These are phyloP conservation scores for Drosophila longiperda DNA, from an alignment of 2,888 invertebrate species.

Conservation along the genomic window DNA sequence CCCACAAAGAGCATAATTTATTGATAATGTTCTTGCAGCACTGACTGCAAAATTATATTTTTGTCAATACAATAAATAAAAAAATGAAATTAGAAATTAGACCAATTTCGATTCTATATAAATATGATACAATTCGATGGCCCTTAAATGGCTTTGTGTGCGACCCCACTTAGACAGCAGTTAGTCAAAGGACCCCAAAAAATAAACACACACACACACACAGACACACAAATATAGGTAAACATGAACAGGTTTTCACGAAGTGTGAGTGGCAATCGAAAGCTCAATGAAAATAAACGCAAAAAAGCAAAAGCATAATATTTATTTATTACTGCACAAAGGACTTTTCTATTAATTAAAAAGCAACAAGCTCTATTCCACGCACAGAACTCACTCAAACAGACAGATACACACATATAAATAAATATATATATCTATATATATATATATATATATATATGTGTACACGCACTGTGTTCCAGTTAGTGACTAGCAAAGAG, in stretches of 20 bases:
- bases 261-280: constrained; percentile 53
- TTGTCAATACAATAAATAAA: not conserved
- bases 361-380: constrained; percentile 79
- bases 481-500: constrained; percentile 44
- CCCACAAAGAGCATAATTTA: constrained; percentile 33
- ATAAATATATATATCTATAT: not conserved
- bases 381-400: constrained; percentile 19
- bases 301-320: constrained; percentile 82
- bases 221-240: not conserved
- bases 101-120: not conserved
- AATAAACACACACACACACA: constrained; percentile 1
- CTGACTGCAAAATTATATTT: not conserved
- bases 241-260: not conserved
- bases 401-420: constrained; percentile 14
- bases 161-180: constrained; percentile 11
- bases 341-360: constrained; percentile 84
- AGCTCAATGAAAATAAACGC: constrained; percentile 63
- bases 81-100: not conserved
- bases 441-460: not conserved
- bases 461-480: constrained; percentile 22
- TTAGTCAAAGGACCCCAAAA: constrained; percentile 32
- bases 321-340: constrained; percentile 84
- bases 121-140: constrained; percentile 5
- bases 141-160: constrained; percentile 7
- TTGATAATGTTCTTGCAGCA: constrained; percentile 1